These are phyloP conservation scores for Leucoma salicis DNA, from an alignment of 2,888 invertebrate genomes.

Conservation along the genomic window DNA sequence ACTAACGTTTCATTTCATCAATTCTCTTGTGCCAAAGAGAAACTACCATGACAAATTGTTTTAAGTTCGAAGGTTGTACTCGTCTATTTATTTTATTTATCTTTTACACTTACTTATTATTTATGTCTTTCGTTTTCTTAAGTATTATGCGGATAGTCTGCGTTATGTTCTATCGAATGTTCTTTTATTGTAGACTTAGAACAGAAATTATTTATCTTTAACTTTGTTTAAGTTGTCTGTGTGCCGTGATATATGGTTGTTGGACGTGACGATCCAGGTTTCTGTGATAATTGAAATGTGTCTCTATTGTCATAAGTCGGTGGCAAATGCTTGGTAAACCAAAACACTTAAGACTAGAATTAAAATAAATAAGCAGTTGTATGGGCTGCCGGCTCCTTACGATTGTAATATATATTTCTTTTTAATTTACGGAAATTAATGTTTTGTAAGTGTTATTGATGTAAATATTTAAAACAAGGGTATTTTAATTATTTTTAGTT, in stretches of 20 bases:
- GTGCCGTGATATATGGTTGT: conserved; percentile 29
- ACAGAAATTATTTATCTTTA: conserved; percentile 28
- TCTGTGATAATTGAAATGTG: conserved; percentile 64
- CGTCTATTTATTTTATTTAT: conserved; percentile 65
- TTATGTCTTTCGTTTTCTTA: conserved; percentile 25
- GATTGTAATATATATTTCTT: conserved; percentile 35
- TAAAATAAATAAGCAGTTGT: no score
- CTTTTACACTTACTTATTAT: conserved; percentile 31
- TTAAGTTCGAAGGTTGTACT: conserved; percentile 48
- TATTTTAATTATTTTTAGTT: conserved; percentile 46
- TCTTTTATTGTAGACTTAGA: conserved; percentile 14
- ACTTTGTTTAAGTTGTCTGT: conserved; percentile 38
- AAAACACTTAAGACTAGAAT: no score
- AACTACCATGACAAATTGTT: conserved; percentile 67
- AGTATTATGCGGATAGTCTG: background rate
- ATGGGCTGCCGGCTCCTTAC: conserved; percentile 40
- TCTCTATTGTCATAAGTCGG: conserved; percentile 29
- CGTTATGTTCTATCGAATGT: conserved; percentile 7
- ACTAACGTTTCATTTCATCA: conserved; percentile 42
- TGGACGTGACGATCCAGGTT: conserved; percentile 53
- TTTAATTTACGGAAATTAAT: conserved; percentile 40
- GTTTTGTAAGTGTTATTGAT: conserved; percentile 39
- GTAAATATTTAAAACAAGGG: conserved; percentile 56
- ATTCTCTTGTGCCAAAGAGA: conserved; percentile 72
- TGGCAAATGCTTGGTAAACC: conserved; percentile 33